Percentiles rank a stretch among this genome's conserved stretches.
Conservation (phyloP, 2,888 invertebrate species). For the Drosophila nr. medialis region DNA sequence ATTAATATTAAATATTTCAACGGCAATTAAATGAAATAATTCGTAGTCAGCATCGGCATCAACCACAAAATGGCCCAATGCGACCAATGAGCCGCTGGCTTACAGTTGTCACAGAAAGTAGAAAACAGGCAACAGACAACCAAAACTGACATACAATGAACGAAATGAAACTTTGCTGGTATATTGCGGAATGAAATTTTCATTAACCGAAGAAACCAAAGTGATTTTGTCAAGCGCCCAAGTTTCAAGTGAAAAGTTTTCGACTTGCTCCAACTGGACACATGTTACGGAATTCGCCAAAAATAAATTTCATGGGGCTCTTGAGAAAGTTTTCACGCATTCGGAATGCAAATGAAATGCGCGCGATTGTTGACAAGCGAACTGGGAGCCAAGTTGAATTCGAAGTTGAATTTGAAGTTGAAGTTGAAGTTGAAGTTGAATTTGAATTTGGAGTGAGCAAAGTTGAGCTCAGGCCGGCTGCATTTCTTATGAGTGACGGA, state of each 20-base stretch:
- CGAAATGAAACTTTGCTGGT: constrained; percentile 56
- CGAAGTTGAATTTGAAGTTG: constrained; percentile 24
- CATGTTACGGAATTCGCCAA: constrained; percentile 77
- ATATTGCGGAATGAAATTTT: constrained; percentile 67
- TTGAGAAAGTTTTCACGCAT: constrained; percentile 65
- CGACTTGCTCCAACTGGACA: constrained; percentile 73
- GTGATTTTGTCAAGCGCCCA: constrained; percentile 61
- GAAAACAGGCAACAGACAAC: background rate
- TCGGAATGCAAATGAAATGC: constrained; percentile 77
- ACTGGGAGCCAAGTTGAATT: constrained; percentile 16
- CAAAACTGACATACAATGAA: constrained; percentile 16
- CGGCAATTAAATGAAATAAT: constrained; percentile 75
- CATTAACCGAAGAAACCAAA: constrained; percentile 76
- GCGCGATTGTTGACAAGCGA: constrained; percentile 70
- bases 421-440: constrained; percentile 31
- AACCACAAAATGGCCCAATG: constrained; percentile 54
- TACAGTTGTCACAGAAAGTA: constrained; percentile 23
- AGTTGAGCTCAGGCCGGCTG: constrained; percentile 60
- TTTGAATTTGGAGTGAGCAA: constrained; percentile 34
- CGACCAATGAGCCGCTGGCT: constrained; percentile 45
- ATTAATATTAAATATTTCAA: constrained; percentile 81
- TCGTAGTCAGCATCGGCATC: constrained; percentile 47
- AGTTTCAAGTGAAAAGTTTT: constrained; percentile 73
- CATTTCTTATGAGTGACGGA: constrained; percentile 69
- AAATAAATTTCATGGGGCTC: constrained; percentile 67